Conservation (phyloP, 2,797 vertebrate species). For the Catamblyrhynchus diadema region DNA sequence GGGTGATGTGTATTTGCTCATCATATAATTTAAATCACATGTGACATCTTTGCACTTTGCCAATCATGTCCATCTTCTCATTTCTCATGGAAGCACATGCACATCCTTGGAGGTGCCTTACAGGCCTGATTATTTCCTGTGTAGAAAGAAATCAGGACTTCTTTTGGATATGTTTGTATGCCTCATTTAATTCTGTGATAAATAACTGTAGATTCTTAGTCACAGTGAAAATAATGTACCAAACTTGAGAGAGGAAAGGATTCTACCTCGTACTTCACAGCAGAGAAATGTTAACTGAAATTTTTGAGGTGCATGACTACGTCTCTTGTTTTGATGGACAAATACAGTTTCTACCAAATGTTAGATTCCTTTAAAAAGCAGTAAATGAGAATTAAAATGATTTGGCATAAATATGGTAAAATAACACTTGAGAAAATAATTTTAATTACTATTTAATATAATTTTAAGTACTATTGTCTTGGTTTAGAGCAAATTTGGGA, state of each 20-base stretch:
- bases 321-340: not conserved
- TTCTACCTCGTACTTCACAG: not conserved
- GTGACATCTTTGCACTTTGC: not conserved
- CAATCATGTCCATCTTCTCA: not conserved
- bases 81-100: not conserved
- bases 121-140: not conserved
- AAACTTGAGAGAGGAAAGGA: not conserved
- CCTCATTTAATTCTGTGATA: not conserved
- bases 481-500: too few species aligned
- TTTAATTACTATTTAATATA: not conserved
- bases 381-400: not conserved
- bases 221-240: not conserved
- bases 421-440: not conserved
- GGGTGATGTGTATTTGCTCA: not conserved
- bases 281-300: not conserved
- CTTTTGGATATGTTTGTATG: not conserved
- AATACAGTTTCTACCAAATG: not conserved
- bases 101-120: not conserved
- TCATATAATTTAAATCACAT: not conserved
- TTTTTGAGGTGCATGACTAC: not conserved
- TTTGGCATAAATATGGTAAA: not conserved
- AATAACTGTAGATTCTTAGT: not conserved
- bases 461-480: too few species aligned
- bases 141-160: not conserved
- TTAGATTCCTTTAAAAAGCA: not conserved